Conservation (phyloP, 2,113 vertebrate species). For the Empidonax alnorum region DNA sequence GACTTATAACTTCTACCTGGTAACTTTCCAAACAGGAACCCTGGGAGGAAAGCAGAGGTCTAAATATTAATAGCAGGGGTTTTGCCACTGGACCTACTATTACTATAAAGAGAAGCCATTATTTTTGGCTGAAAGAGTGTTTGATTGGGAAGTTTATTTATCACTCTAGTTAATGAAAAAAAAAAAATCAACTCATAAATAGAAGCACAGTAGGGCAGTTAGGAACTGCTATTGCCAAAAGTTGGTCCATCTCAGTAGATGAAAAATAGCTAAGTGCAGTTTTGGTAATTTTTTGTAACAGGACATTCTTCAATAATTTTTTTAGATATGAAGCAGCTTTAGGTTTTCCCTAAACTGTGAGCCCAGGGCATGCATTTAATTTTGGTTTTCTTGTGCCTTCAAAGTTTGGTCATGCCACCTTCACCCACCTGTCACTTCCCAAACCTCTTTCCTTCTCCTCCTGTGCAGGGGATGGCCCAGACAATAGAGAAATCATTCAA, state of each 20-base stretch:
- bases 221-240: background rate
- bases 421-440: background rate
- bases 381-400: background rate
- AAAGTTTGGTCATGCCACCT: background rate
- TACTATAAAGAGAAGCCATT: background rate
- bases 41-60: background rate
- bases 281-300: background rate
- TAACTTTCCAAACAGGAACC: background rate
- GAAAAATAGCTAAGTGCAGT: background rate
- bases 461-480: background rate
- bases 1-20: background rate
- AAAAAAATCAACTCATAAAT: background rate
- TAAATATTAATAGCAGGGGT: background rate
- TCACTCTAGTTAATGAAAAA: background rate
- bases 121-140: background rate
- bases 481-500: conserved; percentile 26
- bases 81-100: background rate
- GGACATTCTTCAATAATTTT: background rate
- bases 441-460: background rate
- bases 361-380: background rate
- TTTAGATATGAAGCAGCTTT: background rate
- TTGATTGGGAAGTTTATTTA: background rate
- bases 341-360: background rate
- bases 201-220: background rate
- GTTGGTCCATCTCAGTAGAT: background rate